Evolutionary conservation across 92 coral and sea anemone genomes (phyloP).

Genomic region (Virgularia gustaviana): DNA sequence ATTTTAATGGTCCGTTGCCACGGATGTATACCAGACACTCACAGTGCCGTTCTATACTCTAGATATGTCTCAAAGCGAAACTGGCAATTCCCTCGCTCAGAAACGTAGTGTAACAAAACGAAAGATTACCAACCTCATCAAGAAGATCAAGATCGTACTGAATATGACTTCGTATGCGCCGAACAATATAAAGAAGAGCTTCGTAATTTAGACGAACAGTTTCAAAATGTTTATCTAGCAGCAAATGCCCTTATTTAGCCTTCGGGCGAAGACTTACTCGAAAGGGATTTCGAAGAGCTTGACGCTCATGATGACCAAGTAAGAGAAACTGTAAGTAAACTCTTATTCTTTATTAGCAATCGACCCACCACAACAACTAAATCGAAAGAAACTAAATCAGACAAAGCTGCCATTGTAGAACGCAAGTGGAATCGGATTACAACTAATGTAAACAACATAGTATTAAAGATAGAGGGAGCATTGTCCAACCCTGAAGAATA

Average conservation of each 20-base stretch:
- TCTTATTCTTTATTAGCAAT: conserved; percentile 21
- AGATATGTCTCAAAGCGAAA: conserved; percentile 9
- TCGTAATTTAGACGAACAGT: conserved; percentile 6
- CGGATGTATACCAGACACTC: no score
- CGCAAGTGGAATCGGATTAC: conserved; percentile 29
- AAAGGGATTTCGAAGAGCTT: conserved; percentile 35
- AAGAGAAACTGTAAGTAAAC: conserved; percentile 34
- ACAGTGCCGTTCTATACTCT: no score
- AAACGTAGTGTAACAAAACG: conserved; percentile 26
- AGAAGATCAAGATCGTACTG: conserved; percentile 18
- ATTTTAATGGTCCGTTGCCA: no score
- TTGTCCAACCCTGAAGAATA: not conserved
- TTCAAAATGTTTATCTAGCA: conserved; percentile 17
- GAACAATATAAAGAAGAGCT: conserved; percentile 19
- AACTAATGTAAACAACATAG: not conserved
- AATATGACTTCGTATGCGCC: conserved; percentile 22
- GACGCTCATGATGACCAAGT: conserved; percentile 42
- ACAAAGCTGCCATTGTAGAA: conserved; percentile 25
- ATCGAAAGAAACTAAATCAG: conserved; percentile 6
- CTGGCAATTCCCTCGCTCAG: conserved; percentile 5
- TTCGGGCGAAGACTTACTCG: not conserved
- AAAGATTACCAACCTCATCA: conserved; percentile 23
- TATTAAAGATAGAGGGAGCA: not conserved
- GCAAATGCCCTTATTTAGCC: conserved; percentile 19
- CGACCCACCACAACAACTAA: no score